Base-by-base conservation (phyloP, 2,797 vertebrate genomes). In the Anomalospiza imberbis region DNA sequence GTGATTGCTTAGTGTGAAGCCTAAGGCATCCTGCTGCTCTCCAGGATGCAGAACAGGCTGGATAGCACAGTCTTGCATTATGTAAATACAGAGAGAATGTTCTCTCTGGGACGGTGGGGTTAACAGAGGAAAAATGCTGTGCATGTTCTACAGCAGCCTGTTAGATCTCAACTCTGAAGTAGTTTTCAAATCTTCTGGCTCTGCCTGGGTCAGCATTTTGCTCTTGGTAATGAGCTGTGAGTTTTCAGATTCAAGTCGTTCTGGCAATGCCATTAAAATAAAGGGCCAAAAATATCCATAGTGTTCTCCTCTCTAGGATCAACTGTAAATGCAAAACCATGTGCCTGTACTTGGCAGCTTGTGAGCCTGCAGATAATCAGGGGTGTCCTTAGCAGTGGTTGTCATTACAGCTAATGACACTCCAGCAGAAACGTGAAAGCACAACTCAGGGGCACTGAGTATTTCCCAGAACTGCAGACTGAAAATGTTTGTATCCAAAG, bases 191-290 rank as follows among this genome's bases (percentile, higher is more conserved):
- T 88, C 62, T 80, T 80, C 28, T 38, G 61, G 65, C 62, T 86
- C 82, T 91, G 85, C 77, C 62, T 88, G 85, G 76, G 58, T 94
- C 95, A 94, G 94, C 82, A 66, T 75, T 91, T 94, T 88, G 29
- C 76, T 94, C 74, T 84, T 72, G 54, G 70, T 95, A 94, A 96
- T 65, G 91, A 95, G 79, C 95, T 96, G 91, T 86, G 91, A 94
- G 85, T 91, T 94, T 96, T 94, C 89, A 84, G 85, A 93, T 88
- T 91, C 54, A 66, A 78, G 79, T 91, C 13, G 6, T 88, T 80
- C 89, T 94, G 88, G 82, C 91, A 94, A 81, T 55, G 82, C 36
- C 76, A 55, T 91, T 89, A 72, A 91, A 95, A 88, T 57, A 74
- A 94, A 92, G 36, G 60, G 93, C 61, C 79, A 89, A 58, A 88